phyloP scores from a whole-genome alignment of 2,113 vertebrate species.

The Thymallus thymallus region DNA sequence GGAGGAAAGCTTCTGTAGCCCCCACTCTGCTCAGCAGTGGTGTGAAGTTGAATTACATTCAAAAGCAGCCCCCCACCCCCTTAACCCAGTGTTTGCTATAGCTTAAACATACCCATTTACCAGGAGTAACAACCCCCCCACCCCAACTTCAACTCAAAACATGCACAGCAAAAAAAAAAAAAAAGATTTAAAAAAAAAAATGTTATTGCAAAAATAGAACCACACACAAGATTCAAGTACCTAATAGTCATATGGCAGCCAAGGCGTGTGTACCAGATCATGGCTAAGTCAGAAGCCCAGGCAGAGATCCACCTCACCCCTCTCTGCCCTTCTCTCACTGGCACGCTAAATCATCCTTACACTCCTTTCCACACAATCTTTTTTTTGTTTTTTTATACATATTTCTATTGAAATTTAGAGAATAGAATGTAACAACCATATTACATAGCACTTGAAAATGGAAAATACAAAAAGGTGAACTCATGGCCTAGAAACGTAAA shows the following conservation, averaged over 20 bases:
- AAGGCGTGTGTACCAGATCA: constrained; percentile 84
- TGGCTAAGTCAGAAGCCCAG: constrained; percentile 79
- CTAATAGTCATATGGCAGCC: constrained; percentile 81
- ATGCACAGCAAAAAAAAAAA: constrained; percentile 81
- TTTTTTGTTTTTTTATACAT: not conserved
- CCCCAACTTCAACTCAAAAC: constrained; percentile 75
- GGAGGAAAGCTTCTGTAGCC: too few relatives aligned
- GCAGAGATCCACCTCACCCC: constrained; percentile 61
- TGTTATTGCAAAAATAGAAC: constrained; percentile 85
- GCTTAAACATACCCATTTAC: constrained; percentile 78
- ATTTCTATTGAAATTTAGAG: constrained; percentile 47
- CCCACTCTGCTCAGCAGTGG: constrained; percentile 22
- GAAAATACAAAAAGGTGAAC: constrained; percentile 26
- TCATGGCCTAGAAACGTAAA: constrained; percentile 74
- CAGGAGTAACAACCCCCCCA: not conserved
- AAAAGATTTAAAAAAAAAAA: constrained; percentile 62
- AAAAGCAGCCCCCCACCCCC: constrained; percentile 33
- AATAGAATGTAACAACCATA: constrained; percentile 79
- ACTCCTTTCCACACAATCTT: not conserved
- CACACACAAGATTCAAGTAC: constrained; percentile 93
- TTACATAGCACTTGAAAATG: constrained; percentile 59
- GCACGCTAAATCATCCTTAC: constrained; percentile 65
- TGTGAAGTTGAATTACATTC: constrained; percentile 85
- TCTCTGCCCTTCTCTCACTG: constrained; percentile 68
- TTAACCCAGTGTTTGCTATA: constrained; percentile 75